A percentile compares a stretch with the other conserved stretches of the same genome.
Conservation (phyloP, 2,888 invertebrate species). For the Eucera pruinosa region DNA sequence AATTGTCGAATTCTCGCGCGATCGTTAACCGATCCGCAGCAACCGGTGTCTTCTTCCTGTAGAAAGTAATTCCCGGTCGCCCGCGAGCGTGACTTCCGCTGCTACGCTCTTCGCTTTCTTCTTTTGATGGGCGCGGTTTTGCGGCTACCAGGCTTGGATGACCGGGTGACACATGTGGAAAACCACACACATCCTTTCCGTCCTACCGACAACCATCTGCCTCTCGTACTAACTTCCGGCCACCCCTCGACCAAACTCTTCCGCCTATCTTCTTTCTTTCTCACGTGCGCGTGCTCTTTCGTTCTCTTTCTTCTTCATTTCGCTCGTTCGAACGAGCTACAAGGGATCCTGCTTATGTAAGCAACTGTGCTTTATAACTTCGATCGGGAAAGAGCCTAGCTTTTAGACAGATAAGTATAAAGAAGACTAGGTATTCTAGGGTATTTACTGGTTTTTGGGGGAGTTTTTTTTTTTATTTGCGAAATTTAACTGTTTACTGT, state of each 20-base stretch:
- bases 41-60: background rate
- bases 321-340: too few relatives aligned
- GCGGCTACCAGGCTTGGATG: background rate
- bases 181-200: constrained; percentile 79
- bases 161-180: constrained; percentile 69
- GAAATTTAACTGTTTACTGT: too few relatives aligned
- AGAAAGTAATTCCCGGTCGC: constrained; percentile 18
- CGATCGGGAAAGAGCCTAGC: too few relatives aligned
- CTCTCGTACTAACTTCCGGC: constrained; percentile 68
- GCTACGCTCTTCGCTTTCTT: background rate
- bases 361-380: too few relatives aligned
- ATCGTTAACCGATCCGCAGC: constrained; percentile 24
- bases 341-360: too few relatives aligned
- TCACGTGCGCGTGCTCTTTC: background rate
- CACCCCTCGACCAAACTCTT: constrained; percentile 31
- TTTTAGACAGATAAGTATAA: too few relatives aligned
- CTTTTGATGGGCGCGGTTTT: constrained; percentile 6
- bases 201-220: constrained; percentile 75
- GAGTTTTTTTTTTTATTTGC: too few relatives aligned
- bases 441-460: too few relatives aligned
- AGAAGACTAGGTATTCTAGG: too few relatives aligned
- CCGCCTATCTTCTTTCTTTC: background rate
- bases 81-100: constrained; percentile 34
- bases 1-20: constrained; percentile 14
- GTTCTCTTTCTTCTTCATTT: background rate